Evolutionary conservation across 2,797 vertebrate species (phyloP), one percentile per base, ranked within the genome.

Genomic region (Halcyon smyrnensis): DNA sequence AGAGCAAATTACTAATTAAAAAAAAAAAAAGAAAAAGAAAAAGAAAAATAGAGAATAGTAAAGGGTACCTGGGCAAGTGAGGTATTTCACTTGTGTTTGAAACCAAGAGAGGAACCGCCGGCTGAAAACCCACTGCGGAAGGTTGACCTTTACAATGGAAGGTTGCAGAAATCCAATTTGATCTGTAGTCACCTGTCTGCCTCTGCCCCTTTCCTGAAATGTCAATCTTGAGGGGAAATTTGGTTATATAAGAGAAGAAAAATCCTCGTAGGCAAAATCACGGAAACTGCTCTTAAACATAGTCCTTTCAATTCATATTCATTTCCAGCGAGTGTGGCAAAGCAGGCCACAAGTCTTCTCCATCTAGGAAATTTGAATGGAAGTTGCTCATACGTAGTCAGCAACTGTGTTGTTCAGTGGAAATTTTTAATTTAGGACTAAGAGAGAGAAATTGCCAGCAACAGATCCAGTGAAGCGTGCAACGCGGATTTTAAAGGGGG

Each of bases 121-220:
- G 78, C 74, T 93, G 60, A 97, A 98, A 97, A 87, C 95, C 64
- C 45, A 67, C 30, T 78, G 41, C 2, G 8, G 51, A 95, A 65
- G 48, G 57, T 84, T 98, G 98, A 98, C 98, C 98, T 98, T 98
- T 98, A 97, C 90, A 97, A 82, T 57, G 86, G 96, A 97, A 98
- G 96, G 96, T 77, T 97, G 93, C 95, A 96, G 95, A 98, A 98
- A 98, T 97, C 94, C 93, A 96, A 97, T 98, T 97, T 98, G 97
- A 98, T 98, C 95, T 97, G 96, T 94, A 95, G 93, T 97, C 97
- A 98, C 97, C 97, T 98, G 95, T 95, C 96, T 97, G 96, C 96
- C 90, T 97, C 93, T 84, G 87, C 71, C 95, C 93, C 94, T 97
- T 97, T 96, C 93, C 95, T 89, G 87, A 98, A 98, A 98, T 97